Evolutionary conservation across 2,797 vertebrate genomes (phyloP).

Genomic region (Chelon labrosus): DNA sequence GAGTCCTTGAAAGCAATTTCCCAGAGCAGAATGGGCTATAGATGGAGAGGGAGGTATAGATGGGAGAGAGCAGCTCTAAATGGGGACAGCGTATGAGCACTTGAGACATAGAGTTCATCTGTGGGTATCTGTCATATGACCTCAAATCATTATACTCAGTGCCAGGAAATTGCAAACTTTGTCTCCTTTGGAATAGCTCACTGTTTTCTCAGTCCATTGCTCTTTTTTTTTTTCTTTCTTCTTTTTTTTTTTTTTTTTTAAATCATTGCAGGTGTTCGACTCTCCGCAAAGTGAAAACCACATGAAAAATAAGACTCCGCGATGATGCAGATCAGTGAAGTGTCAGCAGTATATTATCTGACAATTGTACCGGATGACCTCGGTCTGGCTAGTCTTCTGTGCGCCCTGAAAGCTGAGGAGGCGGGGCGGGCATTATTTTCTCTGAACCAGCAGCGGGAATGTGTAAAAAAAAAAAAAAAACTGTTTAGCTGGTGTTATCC

Average conservation of each 20-base stretch:
- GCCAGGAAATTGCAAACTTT: conserved; percentile 39
- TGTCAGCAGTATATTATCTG: conserved; percentile 55
- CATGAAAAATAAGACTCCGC: conserved; percentile 45
- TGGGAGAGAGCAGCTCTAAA: conserved; percentile 35
- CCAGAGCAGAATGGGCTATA: conserved; percentile 41
- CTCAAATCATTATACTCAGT: conserved; percentile 42
- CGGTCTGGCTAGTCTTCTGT: conserved; percentile 31
- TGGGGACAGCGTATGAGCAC: conserved; percentile 28
- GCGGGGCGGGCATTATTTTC: conserved; percentile 40
- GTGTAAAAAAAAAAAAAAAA: conserved; percentile 47
- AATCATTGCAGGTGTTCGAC: conserved; percentile 8
- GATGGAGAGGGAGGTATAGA: conserved; percentile 38
- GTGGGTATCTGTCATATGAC: conserved; percentile 41
- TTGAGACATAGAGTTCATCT: conserved; percentile 44
- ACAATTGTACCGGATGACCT: conserved; percentile 59
- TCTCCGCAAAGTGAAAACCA: conserved; percentile 22
- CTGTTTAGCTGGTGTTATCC: conserved; percentile 45
- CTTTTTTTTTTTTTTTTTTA: too few relatives aligned
- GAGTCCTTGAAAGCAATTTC: conserved; percentile 64
- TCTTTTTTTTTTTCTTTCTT: too few relatives aligned
- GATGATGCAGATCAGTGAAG: conserved; percentile 21
- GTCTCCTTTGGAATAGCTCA: conserved; percentile 5
- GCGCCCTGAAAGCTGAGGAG: conserved; percentile 24
- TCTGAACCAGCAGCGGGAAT: conserved; percentile 31
- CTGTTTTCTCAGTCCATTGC: conserved; percentile 28